A percentile compares a stretch with the other conserved stretches of the same genome.
These are phyloP conservation scores for Hypothenemus hampei DNA, from an alignment of 1,140 invertebrate species.

Conservation along the genomic window DNA sequence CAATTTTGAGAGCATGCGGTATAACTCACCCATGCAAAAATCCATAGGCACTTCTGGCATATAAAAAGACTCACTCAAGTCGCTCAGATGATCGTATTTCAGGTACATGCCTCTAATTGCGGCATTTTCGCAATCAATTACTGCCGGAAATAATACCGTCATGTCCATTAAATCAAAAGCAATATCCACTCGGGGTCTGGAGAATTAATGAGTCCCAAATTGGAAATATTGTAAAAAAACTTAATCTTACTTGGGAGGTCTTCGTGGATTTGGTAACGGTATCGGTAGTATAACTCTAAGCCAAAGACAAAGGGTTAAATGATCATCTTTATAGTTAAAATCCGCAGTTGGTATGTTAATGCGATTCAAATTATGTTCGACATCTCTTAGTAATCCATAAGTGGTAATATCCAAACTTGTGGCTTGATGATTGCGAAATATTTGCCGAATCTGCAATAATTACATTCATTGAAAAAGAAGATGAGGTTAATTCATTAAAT, in stretches of 20 bases:
- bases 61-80: slow-evolving; percentile 46
- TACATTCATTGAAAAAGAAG: not conserved
- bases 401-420: slow-evolving; percentile 49
- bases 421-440: slow-evolving; percentile 48
- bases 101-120: slow-evolving; percentile 57
- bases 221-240: not conserved
- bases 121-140: slow-evolving; percentile 47
- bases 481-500: not conserved
- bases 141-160: slow-evolving; percentile 51
- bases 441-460: slow-evolving; percentile 42
- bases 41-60: slow-evolving; percentile 34
- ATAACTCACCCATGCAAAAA: slow-evolving; percentile 28
- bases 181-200: slow-evolving; percentile 50
- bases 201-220: not conserved
- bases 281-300: slow-evolving; percentile 48
- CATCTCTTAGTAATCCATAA: slow-evolving; percentile 51
- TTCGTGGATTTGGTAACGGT: slow-evolving; percentile 38
- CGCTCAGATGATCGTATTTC: slow-evolving; percentile 57
- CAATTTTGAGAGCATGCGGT: not conserved
- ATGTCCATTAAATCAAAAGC: slow-evolving; percentile 54
- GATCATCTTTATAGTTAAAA: slow-evolving; percentile 46
- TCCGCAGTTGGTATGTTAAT: slow-evolving; percentile 49
- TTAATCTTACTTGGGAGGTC: slow-evolving; percentile 32
- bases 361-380: slow-evolving; percentile 49
- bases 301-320: slow-evolving; percentile 52